These are phyloP conservation scores for Volucella zonaria DNA, from an alignment of 2,888 invertebrate species.

Conservation along the genomic window DNA sequence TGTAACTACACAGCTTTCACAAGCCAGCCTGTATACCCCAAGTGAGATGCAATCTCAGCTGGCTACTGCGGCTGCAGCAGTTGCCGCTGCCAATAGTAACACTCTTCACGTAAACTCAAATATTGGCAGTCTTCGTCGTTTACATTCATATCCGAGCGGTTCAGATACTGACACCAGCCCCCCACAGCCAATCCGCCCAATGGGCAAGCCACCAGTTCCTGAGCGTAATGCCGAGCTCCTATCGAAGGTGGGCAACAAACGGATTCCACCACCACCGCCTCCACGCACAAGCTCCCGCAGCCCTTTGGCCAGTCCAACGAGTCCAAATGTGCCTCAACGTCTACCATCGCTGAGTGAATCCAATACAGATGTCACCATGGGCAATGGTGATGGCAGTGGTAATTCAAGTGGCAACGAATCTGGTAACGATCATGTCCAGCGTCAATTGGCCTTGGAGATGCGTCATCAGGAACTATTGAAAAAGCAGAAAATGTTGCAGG, in stretches of 20 bases:
- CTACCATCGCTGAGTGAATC: conserved; percentile 83
- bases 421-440: conserved; percentile 88
- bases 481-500: conserved; percentile 94
- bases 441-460: conserved; percentile 91
- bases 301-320: conserved; percentile 92
- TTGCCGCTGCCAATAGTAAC: conserved; percentile 83
- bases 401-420: conserved; percentile 90
- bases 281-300: conserved; percentile 95
- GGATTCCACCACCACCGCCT: conserved; percentile 95
- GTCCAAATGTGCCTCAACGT: conserved; percentile 86
- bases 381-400: conserved; percentile 80
- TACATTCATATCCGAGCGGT: conserved; percentile 93
- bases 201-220: conserved; percentile 90
- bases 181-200: conserved; percentile 87
- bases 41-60: conserved; percentile 76
- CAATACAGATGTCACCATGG: conserved; percentile 73
- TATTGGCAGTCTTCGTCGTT: conserved; percentile 86
- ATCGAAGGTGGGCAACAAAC: conserved; percentile 88
- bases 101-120: conserved; percentile 78
- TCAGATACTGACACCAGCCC: conserved; percentile 91
- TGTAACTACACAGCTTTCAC: conserved; percentile 82
- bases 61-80: conserved; percentile 60
- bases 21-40: conserved; percentile 81
- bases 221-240: conserved; percentile 91
- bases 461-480: conserved; percentile 94